These are phyloP conservation scores for Drosophila fulvimacula DNA, from an alignment of 2,888 invertebrate species.

Conservation along the genomic window DNA sequence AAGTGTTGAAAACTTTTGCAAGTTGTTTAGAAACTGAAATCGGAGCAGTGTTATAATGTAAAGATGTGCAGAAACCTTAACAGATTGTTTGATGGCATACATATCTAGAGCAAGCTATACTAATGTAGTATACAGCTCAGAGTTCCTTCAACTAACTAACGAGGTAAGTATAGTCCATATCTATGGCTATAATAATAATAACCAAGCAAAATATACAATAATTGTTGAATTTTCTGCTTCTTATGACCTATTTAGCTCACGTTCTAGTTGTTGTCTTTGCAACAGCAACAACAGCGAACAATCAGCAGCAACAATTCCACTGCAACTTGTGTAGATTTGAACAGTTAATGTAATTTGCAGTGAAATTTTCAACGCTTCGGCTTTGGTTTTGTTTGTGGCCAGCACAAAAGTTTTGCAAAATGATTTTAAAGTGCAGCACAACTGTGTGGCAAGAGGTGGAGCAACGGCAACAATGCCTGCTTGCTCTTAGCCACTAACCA, in stretches of 20 bases:
- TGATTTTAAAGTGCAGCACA: conserved; percentile 73
- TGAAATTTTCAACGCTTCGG: conserved; percentile 72
- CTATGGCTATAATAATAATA: conserved; percentile 1
- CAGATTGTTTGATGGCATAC: not conserved
- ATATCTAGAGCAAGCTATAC: not conserved
- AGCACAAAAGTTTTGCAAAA: conserved; percentile 59
- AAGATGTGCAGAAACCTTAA: not conserved
- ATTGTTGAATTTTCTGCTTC: conserved; percentile 1
- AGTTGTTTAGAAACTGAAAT: not conserved
- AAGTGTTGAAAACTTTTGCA: not conserved
- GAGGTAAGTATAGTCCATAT: not conserved
- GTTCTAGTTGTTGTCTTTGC: conserved; percentile 24
- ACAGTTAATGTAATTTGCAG: conserved; percentile 69
- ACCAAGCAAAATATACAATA: not conserved
- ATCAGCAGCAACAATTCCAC: conserved; percentile 22
- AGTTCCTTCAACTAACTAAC: not conserved
- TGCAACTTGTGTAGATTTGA: conserved; percentile 28
- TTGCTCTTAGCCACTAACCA: conserved; percentile 26
- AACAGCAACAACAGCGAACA: conserved; percentile 32
- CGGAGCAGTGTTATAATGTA: not conserved
- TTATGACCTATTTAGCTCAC: conserved; percentile 13
- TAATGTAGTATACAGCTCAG: too few relatives aligned
- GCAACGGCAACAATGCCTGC: conserved; percentile 33
- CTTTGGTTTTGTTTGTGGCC: conserved; percentile 51
- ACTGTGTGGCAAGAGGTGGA: conserved; percentile 60